Conservation (phyloP, 2,888 invertebrate species). For the Desoria tigrina region DNA sequence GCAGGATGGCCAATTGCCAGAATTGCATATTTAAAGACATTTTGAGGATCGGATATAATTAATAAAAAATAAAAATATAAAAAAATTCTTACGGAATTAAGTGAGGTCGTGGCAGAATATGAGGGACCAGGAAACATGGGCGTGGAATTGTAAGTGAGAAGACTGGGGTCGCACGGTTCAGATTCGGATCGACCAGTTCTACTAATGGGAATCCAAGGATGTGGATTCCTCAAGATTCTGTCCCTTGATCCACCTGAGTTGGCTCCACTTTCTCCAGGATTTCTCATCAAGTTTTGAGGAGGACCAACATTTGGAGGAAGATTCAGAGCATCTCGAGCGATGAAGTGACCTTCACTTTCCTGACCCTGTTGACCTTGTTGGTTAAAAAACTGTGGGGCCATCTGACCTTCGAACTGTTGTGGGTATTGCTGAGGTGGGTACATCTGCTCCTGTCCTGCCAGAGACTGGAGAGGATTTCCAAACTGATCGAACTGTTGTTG, state of each 20-base stretch:
- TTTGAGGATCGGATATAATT: neutral
- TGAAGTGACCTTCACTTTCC: neutral
- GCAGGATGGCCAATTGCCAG: neutral
- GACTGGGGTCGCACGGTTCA: constrained; percentile 29
- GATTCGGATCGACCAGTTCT: neutral
- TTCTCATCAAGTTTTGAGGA: neutral
- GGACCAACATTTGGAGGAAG: neutral
- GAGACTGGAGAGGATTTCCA: neutral
- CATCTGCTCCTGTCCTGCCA: no score
- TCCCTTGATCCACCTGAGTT: neutral
- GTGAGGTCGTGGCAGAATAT: neutral
- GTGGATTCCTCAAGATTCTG: neutral
- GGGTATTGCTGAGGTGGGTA: no score
- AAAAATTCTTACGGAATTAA: neutral
- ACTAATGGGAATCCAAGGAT: no score
- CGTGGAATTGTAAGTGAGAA: constrained; percentile 21
- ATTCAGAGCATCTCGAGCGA: neutral
- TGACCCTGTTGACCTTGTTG: neutral
- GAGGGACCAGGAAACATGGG: constrained; percentile 1
- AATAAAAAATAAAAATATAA: neutral
- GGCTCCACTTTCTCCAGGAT: no score
- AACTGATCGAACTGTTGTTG: neutral
- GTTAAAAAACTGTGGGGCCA: neutral
- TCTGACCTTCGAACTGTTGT: neutral
- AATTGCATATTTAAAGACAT: no score